These are phyloP conservation scores for Caenorhabditis uteleia DNA, from an alignment of 2,888 invertebrate genomes.

Conservation along the genomic window DNA sequence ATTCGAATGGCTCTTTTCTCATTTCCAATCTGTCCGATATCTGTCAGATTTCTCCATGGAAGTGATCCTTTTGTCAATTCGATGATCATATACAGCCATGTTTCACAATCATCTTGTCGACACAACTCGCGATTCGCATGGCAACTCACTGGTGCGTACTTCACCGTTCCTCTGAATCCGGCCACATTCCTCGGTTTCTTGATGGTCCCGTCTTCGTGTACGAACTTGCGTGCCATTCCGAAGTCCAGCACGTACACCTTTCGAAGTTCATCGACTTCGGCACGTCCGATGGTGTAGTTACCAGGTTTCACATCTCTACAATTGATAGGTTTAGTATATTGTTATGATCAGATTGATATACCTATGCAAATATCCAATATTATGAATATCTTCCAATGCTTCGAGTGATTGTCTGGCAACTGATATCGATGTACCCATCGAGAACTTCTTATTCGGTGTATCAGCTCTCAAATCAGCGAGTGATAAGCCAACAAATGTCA, in stretches of 20 bases:
- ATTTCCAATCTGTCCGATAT: conserved; percentile 56
- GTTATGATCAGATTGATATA: conserved; percentile 21
- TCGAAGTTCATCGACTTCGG: conserved; percentile 56
- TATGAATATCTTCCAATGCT: conserved; percentile 64
- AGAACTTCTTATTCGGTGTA: conserved; percentile 38
- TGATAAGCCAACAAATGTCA: conserved; percentile 63
- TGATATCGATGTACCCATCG: conserved; percentile 63
- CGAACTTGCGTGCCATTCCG: conserved; percentile 61
- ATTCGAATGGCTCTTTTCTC: conserved; percentile 48
- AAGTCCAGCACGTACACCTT: conserved; percentile 65
- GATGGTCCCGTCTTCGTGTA: conserved; percentile 57
- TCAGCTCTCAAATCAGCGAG: conserved; percentile 44
- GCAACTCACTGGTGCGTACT: conserved; percentile 61
- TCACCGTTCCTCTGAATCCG: conserved; percentile 57
- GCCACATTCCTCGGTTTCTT: conserved; percentile 58
- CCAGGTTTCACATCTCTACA: conserved; percentile 52
- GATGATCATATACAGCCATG: conserved; percentile 59
- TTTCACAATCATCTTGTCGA: conserved; percentile 58
- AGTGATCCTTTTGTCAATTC: conserved; percentile 59
- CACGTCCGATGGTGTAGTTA: conserved; percentile 61
- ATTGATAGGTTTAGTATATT: background rate
- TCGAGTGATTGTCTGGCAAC: conserved; percentile 58
- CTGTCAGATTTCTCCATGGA: conserved; percentile 61
- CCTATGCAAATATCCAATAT: conserved; percentile 58
- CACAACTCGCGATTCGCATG: conserved; percentile 54